These are phyloP conservation scores for Oryzias celebensis DNA, from an alignment of 2,113 vertebrate species.

Conservation along the genomic window DNA sequence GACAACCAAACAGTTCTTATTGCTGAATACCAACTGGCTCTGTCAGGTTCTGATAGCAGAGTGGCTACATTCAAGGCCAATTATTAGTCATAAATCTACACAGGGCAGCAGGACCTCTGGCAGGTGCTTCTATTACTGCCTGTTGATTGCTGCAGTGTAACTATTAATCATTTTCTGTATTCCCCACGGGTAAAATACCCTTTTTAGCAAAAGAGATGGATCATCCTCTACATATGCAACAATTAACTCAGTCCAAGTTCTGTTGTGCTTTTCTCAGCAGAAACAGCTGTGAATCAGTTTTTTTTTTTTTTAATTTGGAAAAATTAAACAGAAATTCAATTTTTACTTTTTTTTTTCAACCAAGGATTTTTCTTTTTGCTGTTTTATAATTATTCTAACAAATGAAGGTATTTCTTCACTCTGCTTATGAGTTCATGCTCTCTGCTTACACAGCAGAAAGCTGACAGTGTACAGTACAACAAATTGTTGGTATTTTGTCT, in stretches of 20 bases:
- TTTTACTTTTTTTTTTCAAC: no score
- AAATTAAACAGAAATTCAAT: no score
- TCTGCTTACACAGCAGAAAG: conserved; percentile 36
- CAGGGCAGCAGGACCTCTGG: conserved; percentile 48
- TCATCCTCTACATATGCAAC: conserved; percentile 28
- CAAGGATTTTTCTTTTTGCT: no score
- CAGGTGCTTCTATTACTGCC: conserved; percentile 55
- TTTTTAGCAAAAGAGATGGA: conserved; percentile 21
- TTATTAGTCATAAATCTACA: conserved; percentile 68
- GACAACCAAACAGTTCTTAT: conserved; percentile 10
- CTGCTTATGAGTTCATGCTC: background rate
- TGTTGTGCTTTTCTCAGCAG: conserved; percentile 6
- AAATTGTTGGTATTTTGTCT: conserved; percentile 53
- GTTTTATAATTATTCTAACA: background rate
- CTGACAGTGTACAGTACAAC: conserved; percentile 51
- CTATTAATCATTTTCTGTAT: conserved; percentile 64
- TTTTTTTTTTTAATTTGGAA: no score
- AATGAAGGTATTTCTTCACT: conserved; percentile 6
- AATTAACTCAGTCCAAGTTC: conserved; percentile 20
- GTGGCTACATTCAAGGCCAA: conserved; percentile 42
- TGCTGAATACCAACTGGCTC: conserved; percentile 17
- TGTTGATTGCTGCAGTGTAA: conserved; percentile 58
- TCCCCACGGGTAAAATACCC: conserved; percentile 26
- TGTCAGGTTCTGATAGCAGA: conserved; percentile 33
- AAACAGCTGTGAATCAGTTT: background rate